Evolutionary conservation across 2,888 invertebrate genomes (phyloP), one percentile per base, ranked within the genome.

Genomic region (Drosophila affinis): DNA sequence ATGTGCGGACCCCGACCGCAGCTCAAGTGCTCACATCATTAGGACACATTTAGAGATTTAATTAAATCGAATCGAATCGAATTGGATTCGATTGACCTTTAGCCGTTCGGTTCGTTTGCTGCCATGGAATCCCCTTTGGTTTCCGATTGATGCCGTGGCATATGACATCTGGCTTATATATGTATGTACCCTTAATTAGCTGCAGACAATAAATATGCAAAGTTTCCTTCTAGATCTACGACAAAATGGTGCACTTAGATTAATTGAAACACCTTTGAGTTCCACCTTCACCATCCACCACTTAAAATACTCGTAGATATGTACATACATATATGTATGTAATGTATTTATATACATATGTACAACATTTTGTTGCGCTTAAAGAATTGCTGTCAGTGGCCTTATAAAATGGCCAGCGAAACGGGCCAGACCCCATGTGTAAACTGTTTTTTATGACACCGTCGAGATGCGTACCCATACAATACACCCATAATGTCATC

Each of bases 31-130:
- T n/a, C n/a, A 72, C 67, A 76, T 85, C 86, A 86, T 88, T 85
- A 88, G 79, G 49, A 48, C 68, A 70, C 74, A 76, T 71, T 80
- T 81, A 56, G 68, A 69, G 82, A 81, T 82, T 88, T 79, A 88
- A 82, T 84, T 81, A 78, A 87, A 87, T 87, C 75, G 84, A 51
- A 72, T 83, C 81, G 78, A 45, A 57, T 47, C 29, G 57, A 3
- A 21, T 21, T 75, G 5, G 24, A 24, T 24, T 76, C 74, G 72
- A 74, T 45, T 75, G 85, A 72, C 81, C 87, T 70, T 70, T 70
- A n/a, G 39, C n/a, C 51, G 21, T 47, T 70, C 46, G 56, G 46
- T 56, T 51, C 34, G 55, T 34, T 29, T 34, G 47, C 10, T 64
- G 32, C 7, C 27, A 12, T 34, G 49, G 29, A 9, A 14, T 24